Percentiles rank a stretch among this genome's conserved stretches.
These are phyloP conservation scores for Drosophila saltans DNA, from an alignment of 1,140 invertebrate genomes.

Conservation along the genomic window DNA sequence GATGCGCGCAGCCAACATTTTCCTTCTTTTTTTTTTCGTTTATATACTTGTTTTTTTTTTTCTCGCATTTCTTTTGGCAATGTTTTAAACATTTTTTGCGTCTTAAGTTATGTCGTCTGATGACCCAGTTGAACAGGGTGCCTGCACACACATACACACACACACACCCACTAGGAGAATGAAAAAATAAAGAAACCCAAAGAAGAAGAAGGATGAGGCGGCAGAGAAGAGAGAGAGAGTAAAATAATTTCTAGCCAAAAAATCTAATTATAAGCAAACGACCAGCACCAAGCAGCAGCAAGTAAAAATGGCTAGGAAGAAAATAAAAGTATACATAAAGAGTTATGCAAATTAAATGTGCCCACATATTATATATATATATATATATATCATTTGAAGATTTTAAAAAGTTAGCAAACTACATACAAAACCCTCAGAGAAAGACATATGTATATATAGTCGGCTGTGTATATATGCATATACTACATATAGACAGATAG, in stretches of 20 bases:
- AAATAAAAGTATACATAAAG: constrained; percentile 14
- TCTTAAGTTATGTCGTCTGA: constrained; percentile 27
- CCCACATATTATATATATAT: constrained; percentile 26
- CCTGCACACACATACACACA: background rate
- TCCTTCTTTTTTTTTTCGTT: constrained; percentile 58
- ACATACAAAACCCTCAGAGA: constrained; percentile 34
- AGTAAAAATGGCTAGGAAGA: constrained; percentile 21
- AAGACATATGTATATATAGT: background rate
- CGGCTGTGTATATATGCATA: background rate
- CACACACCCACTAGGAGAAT: background rate
- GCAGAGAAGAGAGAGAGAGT: background rate
- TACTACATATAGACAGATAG: background rate
- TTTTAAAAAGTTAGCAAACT: constrained; percentile 37
- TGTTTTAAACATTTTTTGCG: constrained; percentile 32
- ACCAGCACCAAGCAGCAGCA: constrained; percentile 5
- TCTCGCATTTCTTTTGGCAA: constrained; percentile 26
- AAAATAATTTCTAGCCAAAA: constrained; percentile 15
- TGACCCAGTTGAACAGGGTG: constrained; percentile 17
- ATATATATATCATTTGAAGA: constrained; percentile 7
- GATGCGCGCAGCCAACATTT: constrained; percentile 49
- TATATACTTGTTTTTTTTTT: constrained; percentile 31
- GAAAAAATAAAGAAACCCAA: background rate
- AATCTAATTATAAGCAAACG: constrained; percentile 43
- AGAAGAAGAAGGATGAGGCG: background rate
- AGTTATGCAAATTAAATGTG: constrained; percentile 58